Evolutionary conservation across 30 jellyfish, hydroid and myxozoan genomes (phyloP), one percentile per base, ranked within the genome.

Genomic region (Hydra vulgaris): DNA sequence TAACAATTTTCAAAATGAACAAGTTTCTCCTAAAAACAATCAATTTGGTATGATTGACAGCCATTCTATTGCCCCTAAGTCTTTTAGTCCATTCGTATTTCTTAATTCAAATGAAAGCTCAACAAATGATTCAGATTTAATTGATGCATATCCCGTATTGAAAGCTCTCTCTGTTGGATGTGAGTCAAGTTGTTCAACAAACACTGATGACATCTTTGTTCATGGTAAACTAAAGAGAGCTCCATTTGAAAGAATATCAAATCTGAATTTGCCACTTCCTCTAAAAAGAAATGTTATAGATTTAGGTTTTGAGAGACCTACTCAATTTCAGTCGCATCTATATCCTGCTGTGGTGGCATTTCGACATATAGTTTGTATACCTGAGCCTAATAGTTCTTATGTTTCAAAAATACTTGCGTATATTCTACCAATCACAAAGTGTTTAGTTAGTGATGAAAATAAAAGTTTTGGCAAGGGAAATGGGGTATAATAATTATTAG

Each of bases 281-380:
- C 23, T 88, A 84, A 74, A 71, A 69, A 56, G 17, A n/a, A 20
- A 80, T 8, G 23, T 83, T 27, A 79, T 78, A 8, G 75, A 74
- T 26, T 25, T 66, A 21, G 70, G 81, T 21, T 68, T 84, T 74
- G 80, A 81, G 12, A 40, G 66, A 23, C 95, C 97, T 23, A 70
- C 87, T 25, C 90, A 86, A 19, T 56, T 90, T 56, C 97, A 90
- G 68, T 66, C 91, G 0, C 92, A 90, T 75, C 76, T 69, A 70
- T 90, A 92, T 95, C 97, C 97, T 1, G 92, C 96, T 15, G 56
- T 82, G 1, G 23, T 86, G 76, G 82, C 96, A 68, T 79, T 82
- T n/a, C 77, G 94, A 53, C 80, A 90, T 69, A 90, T 82, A 27
- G 87, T 90, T 21, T 96, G 97, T 18, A 74, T 90, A 5, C 88